phyloP scores from a whole-genome alignment of 2,113 vertebrate species.

The Eptesicus fuscus region DNA sequence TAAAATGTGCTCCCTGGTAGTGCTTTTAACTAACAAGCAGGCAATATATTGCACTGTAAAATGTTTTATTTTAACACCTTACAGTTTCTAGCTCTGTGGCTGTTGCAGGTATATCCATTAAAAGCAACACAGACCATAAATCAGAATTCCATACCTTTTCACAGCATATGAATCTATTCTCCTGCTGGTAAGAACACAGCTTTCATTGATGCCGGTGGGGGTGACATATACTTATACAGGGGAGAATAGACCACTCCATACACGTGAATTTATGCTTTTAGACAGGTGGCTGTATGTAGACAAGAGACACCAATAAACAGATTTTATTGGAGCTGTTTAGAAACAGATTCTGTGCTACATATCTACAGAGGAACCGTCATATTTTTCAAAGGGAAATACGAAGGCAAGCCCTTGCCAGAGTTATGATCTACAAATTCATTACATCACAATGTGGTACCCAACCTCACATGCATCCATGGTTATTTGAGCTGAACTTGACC shows the following conservation, averaged over 20 bases:
- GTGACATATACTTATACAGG: conserved; percentile 71
- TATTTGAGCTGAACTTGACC: neutral
- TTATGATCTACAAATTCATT: neutral
- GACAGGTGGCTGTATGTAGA: conserved; percentile 72
- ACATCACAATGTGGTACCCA: neutral
- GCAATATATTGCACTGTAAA: conserved; percentile 71
- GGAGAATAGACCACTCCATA: conserved; percentile 75
- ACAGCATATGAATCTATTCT: conserved; percentile 77
- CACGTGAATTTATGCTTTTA: conserved; percentile 72
- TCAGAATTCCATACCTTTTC: conserved; percentile 80
- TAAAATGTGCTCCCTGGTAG: conserved; percentile 69
- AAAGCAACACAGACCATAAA: conserved; percentile 79
- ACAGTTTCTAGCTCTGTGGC: conserved; percentile 73
- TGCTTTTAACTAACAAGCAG: conserved; percentile 82
- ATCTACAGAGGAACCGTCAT: conserved; percentile 56
- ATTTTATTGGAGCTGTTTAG: conserved; percentile 60
- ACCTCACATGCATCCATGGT: neutral
- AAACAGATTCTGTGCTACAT: conserved; percentile 68
- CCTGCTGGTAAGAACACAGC: conserved; percentile 75
- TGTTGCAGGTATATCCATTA: conserved; percentile 82
- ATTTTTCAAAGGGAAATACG: conserved; percentile 35
- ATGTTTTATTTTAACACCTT: conserved; percentile 82
- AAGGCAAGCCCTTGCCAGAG: neutral
- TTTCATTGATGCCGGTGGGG: conserved; percentile 78
- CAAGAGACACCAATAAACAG: conserved; percentile 55